phyloP scores from a whole-genome alignment of 2,797 vertebrate species.

The Poliocrania exsul region DNA sequence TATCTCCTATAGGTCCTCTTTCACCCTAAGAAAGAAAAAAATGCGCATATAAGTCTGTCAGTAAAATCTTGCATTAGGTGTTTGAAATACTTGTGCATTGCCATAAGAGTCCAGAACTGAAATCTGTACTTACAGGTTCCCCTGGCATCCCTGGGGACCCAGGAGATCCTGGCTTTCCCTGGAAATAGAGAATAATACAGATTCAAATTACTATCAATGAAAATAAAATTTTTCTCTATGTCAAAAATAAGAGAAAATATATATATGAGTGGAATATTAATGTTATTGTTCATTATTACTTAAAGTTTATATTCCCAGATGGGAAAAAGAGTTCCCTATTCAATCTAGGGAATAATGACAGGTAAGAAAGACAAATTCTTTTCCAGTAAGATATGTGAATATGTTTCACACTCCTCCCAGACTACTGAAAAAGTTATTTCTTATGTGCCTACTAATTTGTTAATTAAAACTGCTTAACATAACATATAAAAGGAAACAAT shows the following conservation, averaged over 20 bases:
- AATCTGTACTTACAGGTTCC: conserved; percentile 87
- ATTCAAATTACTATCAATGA: neutral
- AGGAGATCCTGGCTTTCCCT: conserved; percentile 90
- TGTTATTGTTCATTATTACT: neutral
- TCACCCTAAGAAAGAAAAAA: conserved; percentile 84
- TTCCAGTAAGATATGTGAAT: neutral
- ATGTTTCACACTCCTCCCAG: neutral
- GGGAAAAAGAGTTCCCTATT: neutral
- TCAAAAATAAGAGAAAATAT: neutral
- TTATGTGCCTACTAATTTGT: neutral
- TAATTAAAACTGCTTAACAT: neutral
- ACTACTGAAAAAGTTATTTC: neutral
- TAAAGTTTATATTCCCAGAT: neutral
- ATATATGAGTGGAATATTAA: neutral
- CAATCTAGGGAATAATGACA: neutral
- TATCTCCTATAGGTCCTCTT: conserved; percentile 93
- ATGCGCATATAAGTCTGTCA: neutral
- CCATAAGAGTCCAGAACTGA: neutral
- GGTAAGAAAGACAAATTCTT: neutral
- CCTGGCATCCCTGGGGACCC: conserved; percentile 90
- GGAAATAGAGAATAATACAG: conserved; percentile 34
- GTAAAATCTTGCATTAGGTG: neutral
- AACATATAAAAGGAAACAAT: neutral
- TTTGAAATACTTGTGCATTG: neutral
- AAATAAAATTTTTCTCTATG: neutral